phyloP scores from a whole-genome alignment of 2,113 vertebrate species.

The Amphiprion ocellaris region DNA sequence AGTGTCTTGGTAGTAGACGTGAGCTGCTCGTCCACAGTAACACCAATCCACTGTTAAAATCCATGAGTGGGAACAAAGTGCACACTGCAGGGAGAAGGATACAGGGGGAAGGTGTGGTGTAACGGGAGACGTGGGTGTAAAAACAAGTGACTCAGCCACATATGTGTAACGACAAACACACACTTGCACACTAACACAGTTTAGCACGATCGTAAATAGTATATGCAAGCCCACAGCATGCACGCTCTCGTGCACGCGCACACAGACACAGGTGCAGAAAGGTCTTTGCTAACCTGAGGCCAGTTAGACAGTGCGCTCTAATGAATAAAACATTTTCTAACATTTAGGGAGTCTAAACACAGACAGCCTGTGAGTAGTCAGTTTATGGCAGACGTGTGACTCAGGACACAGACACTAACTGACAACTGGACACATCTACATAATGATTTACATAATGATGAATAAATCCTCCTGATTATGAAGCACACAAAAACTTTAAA shows the following conservation, averaged over 20 bases:
- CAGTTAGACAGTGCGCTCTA: constrained; percentile 56
- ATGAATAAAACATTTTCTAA: constrained; percentile 79
- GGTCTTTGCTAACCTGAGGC: constrained; percentile 75
- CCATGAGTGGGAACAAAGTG: constrained; percentile 72
- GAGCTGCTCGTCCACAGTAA: constrained; percentile 9
- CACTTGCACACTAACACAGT: constrained; percentile 41
- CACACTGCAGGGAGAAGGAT: constrained; percentile 62
- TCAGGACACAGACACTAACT: constrained; percentile 50
- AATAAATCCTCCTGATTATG: constrained; percentile 36
- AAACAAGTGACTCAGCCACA: constrained; percentile 57
- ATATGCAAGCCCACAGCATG: constrained; percentile 36
- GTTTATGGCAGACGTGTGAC: constrained; percentile 44
- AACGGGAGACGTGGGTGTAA: constrained; percentile 45
- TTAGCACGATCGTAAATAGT: constrained; percentile 49
- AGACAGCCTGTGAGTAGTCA: constrained; percentile 60
- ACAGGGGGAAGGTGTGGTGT: constrained; percentile 53
- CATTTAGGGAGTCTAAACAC: constrained; percentile 68
- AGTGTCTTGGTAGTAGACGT: constrained; percentile 32
- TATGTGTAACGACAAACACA: constrained; percentile 48
- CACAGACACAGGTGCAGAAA: constrained; percentile 65
- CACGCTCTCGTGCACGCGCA: constrained; percentile 27
- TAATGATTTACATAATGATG: constrained; percentile 35
- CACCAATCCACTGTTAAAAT: constrained; percentile 54
- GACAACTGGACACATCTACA: constrained; percentile 58
- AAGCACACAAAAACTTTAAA: constrained; percentile 24